Evolutionary conservation across 2,888 invertebrate genomes (phyloP).

Genomic region (Palloptera scutellata): DNA sequence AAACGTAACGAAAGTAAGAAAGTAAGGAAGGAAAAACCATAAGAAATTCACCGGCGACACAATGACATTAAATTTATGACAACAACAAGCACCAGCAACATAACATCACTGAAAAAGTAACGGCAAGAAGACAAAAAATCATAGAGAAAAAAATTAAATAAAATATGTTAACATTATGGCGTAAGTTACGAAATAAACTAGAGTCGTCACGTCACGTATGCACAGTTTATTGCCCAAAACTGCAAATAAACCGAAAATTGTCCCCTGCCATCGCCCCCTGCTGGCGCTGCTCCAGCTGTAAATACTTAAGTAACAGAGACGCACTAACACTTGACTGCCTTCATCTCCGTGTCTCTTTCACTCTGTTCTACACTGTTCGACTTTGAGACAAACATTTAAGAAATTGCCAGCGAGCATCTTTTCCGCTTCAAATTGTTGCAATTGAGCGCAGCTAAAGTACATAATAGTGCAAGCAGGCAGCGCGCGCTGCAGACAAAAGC

Average conservation of each 20-base stretch:
- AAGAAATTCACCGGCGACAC: not conserved
- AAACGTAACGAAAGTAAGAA: not conserved
- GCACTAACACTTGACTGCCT: not conserved
- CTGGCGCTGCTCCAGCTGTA: constrained; percentile 23
- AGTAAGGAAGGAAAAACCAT: too few species aligned
- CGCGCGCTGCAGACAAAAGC: not conserved
- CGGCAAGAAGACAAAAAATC: not conserved
- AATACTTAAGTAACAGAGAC: not conserved
- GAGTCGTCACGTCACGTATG: constrained; percentile 58
- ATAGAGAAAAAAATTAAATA: not conserved
- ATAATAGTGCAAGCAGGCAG: not conserved
- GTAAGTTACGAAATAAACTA: constrained; percentile 52
- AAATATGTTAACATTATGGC: constrained; percentile 26
- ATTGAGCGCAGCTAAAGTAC: constrained; percentile 18
- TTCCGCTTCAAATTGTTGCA: not conserved
- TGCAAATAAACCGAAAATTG: constrained; percentile 15
- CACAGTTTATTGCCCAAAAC: constrained; percentile 48
- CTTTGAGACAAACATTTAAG: too few species aligned
- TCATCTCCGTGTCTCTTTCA: not conserved
- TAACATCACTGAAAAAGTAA: not conserved
- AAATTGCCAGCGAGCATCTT: not conserved
- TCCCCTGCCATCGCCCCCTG: constrained; percentile 10
- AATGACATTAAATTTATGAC: not conserved
- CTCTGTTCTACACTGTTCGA: not conserved
- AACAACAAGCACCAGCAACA: not conserved